These are phyloP conservation scores for Cygnus buccinator DNA, from an alignment of 2,113 vertebrate genomes.

Conservation along the genomic window DNA sequence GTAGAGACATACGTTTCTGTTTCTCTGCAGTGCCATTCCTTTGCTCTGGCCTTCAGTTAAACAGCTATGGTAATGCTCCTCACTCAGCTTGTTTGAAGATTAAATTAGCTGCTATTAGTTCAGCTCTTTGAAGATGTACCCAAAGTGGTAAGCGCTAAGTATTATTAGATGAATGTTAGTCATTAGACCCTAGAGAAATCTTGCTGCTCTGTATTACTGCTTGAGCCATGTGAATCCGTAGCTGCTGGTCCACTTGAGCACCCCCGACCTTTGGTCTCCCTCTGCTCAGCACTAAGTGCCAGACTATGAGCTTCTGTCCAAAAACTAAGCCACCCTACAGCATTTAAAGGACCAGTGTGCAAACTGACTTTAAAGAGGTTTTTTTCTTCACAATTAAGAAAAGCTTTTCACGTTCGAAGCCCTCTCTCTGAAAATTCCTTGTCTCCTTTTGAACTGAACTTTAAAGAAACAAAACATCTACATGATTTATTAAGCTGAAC, in stretches of 20 bases:
- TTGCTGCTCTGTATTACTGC: neutral
- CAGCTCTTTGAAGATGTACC: slow-evolving; percentile 56
- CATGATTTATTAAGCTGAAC: accelerated
- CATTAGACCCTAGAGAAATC: neutral
- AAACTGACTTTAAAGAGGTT: neutral
- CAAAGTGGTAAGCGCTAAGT: slow-evolving; percentile 22
- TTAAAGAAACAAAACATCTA: neutral
- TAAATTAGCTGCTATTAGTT: slow-evolving; percentile 63
- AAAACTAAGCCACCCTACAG: neutral
- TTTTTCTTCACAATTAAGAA: neutral
- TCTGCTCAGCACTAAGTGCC: neutral
- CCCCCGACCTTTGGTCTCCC: accelerated
- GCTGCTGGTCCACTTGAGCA: neutral
- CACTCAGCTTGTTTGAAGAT: slow-evolving; percentile 57
- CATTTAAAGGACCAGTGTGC: neutral
- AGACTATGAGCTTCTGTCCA: neutral
- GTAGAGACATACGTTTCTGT: neutral
- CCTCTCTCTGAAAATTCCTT: neutral
- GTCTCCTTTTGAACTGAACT: neutral
- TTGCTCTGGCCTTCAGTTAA: neutral
- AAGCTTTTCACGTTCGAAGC: neutral
- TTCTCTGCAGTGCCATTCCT: neutral
- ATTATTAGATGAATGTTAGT: slow-evolving; percentile 23
- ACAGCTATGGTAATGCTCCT: neutral
- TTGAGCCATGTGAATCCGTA: neutral